phyloP scores from a whole-genome alignment of 2,797 vertebrate species.

The Enteromius thamalakanensis region DNA sequence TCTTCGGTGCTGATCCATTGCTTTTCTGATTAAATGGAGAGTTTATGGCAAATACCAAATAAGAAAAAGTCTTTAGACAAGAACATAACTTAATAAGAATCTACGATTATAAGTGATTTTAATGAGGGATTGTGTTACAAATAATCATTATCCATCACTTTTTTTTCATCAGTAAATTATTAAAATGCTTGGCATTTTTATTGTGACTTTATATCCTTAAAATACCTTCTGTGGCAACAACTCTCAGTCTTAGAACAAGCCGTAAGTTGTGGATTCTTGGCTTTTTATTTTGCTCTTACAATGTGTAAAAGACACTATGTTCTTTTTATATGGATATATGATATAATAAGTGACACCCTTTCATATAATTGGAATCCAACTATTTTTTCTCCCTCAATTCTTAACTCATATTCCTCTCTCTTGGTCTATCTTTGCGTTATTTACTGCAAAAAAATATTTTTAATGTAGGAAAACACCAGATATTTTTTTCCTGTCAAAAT shows the following conservation, averaged over 20 bases:
- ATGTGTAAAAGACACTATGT: not conserved
- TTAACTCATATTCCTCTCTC: not conserved
- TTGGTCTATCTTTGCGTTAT: no score
- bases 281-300: not conserved
- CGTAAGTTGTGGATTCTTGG: not conserved
- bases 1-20: slow-evolving; percentile 7
- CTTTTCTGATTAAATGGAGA: not conserved
- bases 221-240: not conserved
- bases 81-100: not conserved
- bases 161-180: not conserved
- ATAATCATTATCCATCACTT: slow-evolving; percentile 1
- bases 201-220: not conserved
- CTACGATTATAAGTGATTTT: not conserved
- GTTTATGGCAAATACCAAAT: not conserved
- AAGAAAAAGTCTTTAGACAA: not conserved
- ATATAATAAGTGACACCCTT: not conserved
- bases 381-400: not conserved
- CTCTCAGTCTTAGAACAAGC: not conserved
- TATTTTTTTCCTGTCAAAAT: not conserved
- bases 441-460: not conserved
- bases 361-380: not conserved
- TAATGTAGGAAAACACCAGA: not conserved
- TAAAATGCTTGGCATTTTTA: not conserved
- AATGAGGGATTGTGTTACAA: not conserved
- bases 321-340: not conserved